phyloP scores from a whole-genome alignment of 1,140 invertebrate species.

The Euwallacea fornicatus region DNA sequence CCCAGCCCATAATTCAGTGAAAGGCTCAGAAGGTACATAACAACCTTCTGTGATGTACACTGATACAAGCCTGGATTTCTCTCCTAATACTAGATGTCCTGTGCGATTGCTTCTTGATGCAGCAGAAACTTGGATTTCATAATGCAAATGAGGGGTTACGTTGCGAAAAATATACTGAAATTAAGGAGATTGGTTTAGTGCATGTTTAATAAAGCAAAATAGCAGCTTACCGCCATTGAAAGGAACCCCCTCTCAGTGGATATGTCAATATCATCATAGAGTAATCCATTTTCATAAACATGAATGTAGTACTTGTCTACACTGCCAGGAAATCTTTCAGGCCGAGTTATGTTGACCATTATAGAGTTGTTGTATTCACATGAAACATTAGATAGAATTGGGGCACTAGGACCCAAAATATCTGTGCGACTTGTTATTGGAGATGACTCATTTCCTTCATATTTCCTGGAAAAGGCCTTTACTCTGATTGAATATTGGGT shows the following conservation, averaged over 20 bases:
- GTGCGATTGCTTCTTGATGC: conserved; percentile 70
- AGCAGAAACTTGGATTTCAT: conserved; percentile 65
- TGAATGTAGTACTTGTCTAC: conserved; percentile 36
- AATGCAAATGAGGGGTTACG: conserved; percentile 72
- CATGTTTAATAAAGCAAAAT: too few relatives aligned
- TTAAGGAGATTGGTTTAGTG: too few relatives aligned
- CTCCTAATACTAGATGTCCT: conserved; percentile 66
- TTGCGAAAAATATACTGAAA: conserved; percentile 73
- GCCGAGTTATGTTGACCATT: conserved; percentile 21
- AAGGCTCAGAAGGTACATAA: conserved; percentile 43
- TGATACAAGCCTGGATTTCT: conserved; percentile 64
- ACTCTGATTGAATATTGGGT: conserved; percentile 86
- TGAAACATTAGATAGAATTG: conserved; percentile 77
- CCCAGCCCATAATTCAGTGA: conserved; percentile 65
- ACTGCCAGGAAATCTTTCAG: conserved; percentile 12
- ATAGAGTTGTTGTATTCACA: conserved; percentile 60
- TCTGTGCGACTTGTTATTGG: conserved; percentile 75
- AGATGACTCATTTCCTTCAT: conserved; percentile 74
- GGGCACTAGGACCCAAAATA: conserved; percentile 76
- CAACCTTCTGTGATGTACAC: conserved; percentile 70
- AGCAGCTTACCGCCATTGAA: conserved; percentile 15
- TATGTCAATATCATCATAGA: conserved; percentile 16
- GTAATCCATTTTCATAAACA: conserved; percentile 22
- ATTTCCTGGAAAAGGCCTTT: conserved; percentile 72
- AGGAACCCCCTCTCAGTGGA: conserved; percentile 13